Evolutionary conservation across 2,113 vertebrate species (phyloP), one percentile per base, ranked within the genome.

Genomic region (Hymenochirus boettgeri): DNA sequence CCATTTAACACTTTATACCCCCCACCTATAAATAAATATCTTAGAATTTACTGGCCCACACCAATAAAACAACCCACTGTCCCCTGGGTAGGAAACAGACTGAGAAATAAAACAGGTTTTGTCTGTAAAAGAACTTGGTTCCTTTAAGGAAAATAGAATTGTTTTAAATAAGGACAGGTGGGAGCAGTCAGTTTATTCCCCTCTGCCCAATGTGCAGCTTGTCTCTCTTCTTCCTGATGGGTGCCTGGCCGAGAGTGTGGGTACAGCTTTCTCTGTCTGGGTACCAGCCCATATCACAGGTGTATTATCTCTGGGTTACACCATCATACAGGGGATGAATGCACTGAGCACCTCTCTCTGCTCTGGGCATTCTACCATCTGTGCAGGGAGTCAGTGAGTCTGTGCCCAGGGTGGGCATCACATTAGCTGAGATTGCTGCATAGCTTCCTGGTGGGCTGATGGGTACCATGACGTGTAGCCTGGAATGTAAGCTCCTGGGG

Each of bases 391-490:
- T 73, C 70, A n/a, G n/a, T 1, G 72, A 71, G 61, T 73, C n/a
- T 33, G 17, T 52, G 63, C 65, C 33, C 52, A 71, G 74, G 64
- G 19, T 74, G 71, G 76, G 71, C 66, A 81, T 99, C 91, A 99
- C 96, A 99, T 98, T 71, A 98, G 91, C 54, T 97, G 96, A 52
- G 96, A 90, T 79, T 99, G 96, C 86, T 97, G 96, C 94, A 99
- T 93, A 89, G 96, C 93, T 92, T 99, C 96, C 89, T 97, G 96
- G 85, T 99, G 96, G 51, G 94, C 85, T 61, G 91, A 92, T 53
- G 96, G 94, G 57, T 99, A 99, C 96, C 96, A 98, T 19, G 96
- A 97, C 57, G 96, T 99, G 87, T 98, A 99, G 87, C 93, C 96
- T 83, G 96, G 96, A 70, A 98, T 97, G 86, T 99, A 98, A 59